Evolutionary conservation across 2,113 vertebrate species (phyloP), one percentile per base, ranked within the genome.

Genomic region (Psilopogon haemacephalus): DNA sequence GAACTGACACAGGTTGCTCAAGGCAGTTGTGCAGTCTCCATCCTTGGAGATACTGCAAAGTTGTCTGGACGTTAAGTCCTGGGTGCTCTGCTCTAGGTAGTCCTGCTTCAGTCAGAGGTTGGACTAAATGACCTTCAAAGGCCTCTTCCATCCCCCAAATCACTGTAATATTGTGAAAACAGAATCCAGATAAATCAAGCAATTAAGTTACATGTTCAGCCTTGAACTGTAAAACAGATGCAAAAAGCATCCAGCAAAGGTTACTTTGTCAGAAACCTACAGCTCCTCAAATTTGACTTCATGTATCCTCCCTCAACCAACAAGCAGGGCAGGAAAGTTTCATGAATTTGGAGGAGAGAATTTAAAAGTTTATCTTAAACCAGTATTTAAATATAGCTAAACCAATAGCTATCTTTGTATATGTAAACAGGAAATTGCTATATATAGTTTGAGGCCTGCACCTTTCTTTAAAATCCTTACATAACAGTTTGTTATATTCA

Each of bases 381-480:
- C 56, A 60, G 35, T 42, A 77, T 71, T 95, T 75, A 90, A 84
- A 81, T 78, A 80, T 19, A 80, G 59, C 8, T 84, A 76, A 70
- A 35, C 15, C 27, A 88, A 81, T 38, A 73, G 88, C 9, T 11
- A 40, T 56, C 64, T 58, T 68, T 78, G 52, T 19, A 77, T 65
- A 77, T 48, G 28, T 63, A 74, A 76, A 86, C 62, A 84, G 44
- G 65, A 74, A 93, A 68, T 2, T 52, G 42, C 56, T 77, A 86
- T 16, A 48, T 81, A 77, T 56, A 80, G 76, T 30, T 59, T 15
- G 59, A 93, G 35, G 56, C 15, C 37, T 80, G 28, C 35, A 30
- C 2, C 0, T 73, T 82, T 84, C 35, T 48, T 81, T 62, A 46
- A 85, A 69, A 37, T n/a, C 67, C 32, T 88, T 48, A 69, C 48